phyloP scores from a whole-genome alignment of 37 sponge, comb jelly and placozoan genomes.

The Tethya wilhelma region DNA sequence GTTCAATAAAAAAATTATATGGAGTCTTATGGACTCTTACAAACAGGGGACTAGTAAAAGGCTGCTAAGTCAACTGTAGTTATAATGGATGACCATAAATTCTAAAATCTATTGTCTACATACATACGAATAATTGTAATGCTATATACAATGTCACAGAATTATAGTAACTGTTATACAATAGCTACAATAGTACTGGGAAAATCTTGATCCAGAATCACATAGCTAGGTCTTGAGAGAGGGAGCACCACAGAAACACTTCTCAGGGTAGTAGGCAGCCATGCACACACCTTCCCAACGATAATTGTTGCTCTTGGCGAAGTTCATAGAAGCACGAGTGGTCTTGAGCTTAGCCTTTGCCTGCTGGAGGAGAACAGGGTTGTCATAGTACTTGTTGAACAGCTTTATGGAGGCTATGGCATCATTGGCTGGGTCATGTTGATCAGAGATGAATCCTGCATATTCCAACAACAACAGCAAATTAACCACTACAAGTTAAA shows the following conservation, averaged over 20 bases:
- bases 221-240: background rate
- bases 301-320: conserved; percentile 38
- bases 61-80: too few relatives aligned
- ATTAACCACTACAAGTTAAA: too few relatives aligned
- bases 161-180: too few relatives aligned
- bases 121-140: too few relatives aligned
- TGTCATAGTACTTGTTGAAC: conserved; percentile 37
- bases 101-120: too few relatives aligned
- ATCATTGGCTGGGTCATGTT: conserved; percentile 36
- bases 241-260: conserved; percentile 58
- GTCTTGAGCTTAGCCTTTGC: conserved; percentile 15
- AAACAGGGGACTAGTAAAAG: too few relatives aligned
- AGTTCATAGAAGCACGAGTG: conserved; percentile 18
- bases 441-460: conserved; percentile 24
- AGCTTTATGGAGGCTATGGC: conserved; percentile 23
- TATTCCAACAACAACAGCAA: background rate
- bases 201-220: too few relatives aligned
- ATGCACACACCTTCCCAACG: conserved; percentile 63
- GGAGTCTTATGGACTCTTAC: too few relatives aligned
- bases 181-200: too few relatives aligned
- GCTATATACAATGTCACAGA: too few relatives aligned
- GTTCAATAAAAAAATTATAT: too few relatives aligned
- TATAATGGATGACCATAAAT: too few relatives aligned
- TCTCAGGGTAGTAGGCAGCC: conserved; percentile 40
- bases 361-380: conserved; percentile 10